phyloP scores from a whole-genome alignment of 2,113 vertebrate species.

The Osmerus mordax region DNA sequence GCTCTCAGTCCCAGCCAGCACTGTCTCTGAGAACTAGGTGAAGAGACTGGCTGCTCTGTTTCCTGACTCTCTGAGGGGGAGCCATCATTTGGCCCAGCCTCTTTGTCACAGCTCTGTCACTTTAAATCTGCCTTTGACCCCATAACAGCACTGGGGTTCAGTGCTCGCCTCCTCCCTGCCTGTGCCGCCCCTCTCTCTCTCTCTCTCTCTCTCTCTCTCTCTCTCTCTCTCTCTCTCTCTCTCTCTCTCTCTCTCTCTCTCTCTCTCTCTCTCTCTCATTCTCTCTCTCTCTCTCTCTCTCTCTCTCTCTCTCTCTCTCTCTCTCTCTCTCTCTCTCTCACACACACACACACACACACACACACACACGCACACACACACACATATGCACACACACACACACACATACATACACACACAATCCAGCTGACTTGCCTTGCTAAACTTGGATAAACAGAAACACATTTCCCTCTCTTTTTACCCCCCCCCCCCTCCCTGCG shows the following conservation, averaged over 20 bases:
- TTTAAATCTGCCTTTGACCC: slow-evolving; percentile 56
- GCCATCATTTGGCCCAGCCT: slow-evolving; percentile 50
- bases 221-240: background rate
- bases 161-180: slow-evolving; percentile 28
- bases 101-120: slow-evolving; percentile 68
- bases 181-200: slow-evolving; percentile 1
- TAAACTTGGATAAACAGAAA: slow-evolving; percentile 62
- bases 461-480: slow-evolving; percentile 49
- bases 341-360: too few relatives aligned
- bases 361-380: too few relatives aligned
- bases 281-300: too few relatives aligned
- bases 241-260: slow-evolving; percentile 19
- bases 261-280: background rate
- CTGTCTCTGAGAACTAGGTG: background rate
- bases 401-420: slow-evolving; percentile 27
- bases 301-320: too few relatives aligned
- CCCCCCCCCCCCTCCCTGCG: slow-evolving; percentile 23
- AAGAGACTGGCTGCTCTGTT: background rate
- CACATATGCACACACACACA: slow-evolving; percentile 1
- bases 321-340: too few relatives aligned
- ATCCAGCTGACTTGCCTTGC: slow-evolving; percentile 57
- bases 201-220: slow-evolving; percentile 20
- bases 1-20: background rate
- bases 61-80: slow-evolving; percentile 14
- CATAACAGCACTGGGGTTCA: slow-evolving; percentile 34